Conservation (phyloP, 2,797 vertebrate genomes). For the Hemitrygon akajei region DNA sequence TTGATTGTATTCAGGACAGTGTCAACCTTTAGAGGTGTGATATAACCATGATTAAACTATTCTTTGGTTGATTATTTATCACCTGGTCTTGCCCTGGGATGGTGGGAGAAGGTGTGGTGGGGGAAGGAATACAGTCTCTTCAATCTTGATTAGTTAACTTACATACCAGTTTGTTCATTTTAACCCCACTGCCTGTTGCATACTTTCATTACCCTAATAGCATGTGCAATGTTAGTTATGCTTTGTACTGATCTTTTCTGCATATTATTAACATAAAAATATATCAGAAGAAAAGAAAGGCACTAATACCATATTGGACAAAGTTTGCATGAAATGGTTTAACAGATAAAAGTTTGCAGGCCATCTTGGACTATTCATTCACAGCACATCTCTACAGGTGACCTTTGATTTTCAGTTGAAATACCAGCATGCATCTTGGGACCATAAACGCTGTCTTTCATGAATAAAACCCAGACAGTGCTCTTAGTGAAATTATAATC, state of each 20-base stretch:
- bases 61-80: background rate
- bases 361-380: background rate
- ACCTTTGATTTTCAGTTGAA: background rate
- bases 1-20: background rate
- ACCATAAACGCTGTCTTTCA: background rate
- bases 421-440: background rate
- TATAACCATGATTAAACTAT: background rate
- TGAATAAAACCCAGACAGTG: background rate
- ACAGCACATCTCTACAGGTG: background rate
- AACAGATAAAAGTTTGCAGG: background rate
- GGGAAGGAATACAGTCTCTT: constrained; percentile 36
- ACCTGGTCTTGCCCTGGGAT: background rate
- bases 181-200: constrained; percentile 30
- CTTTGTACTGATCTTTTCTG: background rate
- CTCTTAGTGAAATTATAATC: background rate
- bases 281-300: background rate
- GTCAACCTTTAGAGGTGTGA: background rate
- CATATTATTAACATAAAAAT: constrained; percentile 7
- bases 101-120: background rate
- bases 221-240: constrained; percentile 17
- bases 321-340: constrained; percentile 22
- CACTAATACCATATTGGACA: background rate
- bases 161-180: constrained; percentile 11
- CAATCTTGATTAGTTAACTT: constrained; percentile 23
- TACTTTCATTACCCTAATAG: background rate